Evolutionary conservation across 2,113 vertebrate genomes (phyloP).

Genomic region (Hemiscyllium ocellatum): DNA sequence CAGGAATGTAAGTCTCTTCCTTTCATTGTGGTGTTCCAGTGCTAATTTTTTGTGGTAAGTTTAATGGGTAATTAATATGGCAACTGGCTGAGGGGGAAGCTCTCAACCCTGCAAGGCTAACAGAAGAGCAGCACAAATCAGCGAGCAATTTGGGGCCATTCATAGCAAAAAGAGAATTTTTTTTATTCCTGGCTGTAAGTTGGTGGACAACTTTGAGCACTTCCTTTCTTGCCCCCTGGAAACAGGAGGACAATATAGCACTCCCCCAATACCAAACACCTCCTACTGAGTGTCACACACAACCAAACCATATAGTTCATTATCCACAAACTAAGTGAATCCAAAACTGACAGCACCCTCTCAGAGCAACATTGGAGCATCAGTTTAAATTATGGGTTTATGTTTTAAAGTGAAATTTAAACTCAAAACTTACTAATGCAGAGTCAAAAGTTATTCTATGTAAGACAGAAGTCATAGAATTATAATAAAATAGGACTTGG

Average conservation of each 20-base stretch:
- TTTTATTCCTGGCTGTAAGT: not conserved
- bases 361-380: not conserved
- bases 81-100: not conserved
- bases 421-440: not conserved
- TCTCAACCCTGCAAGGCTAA: not conserved
- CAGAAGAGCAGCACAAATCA: not conserved
- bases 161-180: not conserved
- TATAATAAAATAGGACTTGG: not conserved
- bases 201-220: not conserved
- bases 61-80: not conserved
- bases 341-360: not conserved
- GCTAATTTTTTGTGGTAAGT: not conserved
- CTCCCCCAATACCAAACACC: too few species aligned
- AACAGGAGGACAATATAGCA: too few species aligned
- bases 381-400: not conserved
- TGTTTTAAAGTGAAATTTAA: not conserved
- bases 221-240: not conserved
- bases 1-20: not conserved
- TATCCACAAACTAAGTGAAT: too few species aligned
- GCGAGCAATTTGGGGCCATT: not conserved
- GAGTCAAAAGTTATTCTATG: not conserved
- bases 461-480: not conserved
- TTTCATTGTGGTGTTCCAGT: not conserved
- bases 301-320: too few species aligned
- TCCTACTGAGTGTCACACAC: too few species aligned